Base-by-base conservation (phyloP, 2,888 invertebrate genomes). In the Allygus modestus region DNA sequence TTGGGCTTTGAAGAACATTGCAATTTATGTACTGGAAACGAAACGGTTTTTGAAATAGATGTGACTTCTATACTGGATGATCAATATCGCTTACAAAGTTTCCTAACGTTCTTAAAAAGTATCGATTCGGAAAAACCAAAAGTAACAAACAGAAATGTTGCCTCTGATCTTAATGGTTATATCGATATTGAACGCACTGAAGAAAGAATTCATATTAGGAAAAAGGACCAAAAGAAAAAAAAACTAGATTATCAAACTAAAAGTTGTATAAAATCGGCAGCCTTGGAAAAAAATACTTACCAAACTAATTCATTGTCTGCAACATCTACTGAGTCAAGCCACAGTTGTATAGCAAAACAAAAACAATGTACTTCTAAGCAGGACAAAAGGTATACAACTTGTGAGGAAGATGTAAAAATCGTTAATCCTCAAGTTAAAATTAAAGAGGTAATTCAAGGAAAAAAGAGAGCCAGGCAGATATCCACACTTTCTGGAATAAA, bases 1-100 rank as follows among this genome's bases (percentile, higher is more conserved):
- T 58, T 79, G 58, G 28, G 20, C 23, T 33, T 58, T 37, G 54
- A 79, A 28, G 79, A 79, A 58, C 31, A 28, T n/a, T 33, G 33
- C 23, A 79, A 23, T 37, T 33, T 79, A 15, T 58, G 79, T 31
- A 65, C 65, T 26, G 17, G 65, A 5, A 79, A 79, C 33, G 79
- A 79, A 79, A 33, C 79, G 0, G 37, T 79, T 37, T 2, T 79
- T 58, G 79, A 79, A 58, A 58, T 79, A 17, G 79, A 79, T 37
- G 51, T 79, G 17, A 79, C 79, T 9, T 31, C 79, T 9, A 58
- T 58, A 79, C 2, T 58, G 54, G 58, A 28, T 17, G 26, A 79
- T n/a, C 9, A 1, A 31, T 0, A 58, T 0, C 79, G 23, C 4
- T 37, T 79, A 51, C 54, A 79, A 37, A 31, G 28, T 26, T 79